Base-by-base conservation (phyloP, 2,888 invertebrate genomes). In the Hypena proboscidalis region DNA sequence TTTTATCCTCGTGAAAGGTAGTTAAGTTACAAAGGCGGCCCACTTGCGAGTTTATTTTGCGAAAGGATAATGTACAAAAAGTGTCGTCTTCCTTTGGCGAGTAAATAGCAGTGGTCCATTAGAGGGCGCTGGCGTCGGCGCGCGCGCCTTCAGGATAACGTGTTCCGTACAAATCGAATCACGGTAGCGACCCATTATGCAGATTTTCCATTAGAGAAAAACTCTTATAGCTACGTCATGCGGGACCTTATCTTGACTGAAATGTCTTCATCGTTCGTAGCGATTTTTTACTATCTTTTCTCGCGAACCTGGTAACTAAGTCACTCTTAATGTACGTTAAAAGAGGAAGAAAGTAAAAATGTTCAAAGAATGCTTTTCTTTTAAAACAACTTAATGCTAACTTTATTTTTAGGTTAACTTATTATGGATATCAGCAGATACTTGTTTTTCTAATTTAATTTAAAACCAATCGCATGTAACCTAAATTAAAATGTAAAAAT, bases 121-220 rank as follows among this genome's bases (percentile, higher is more conserved):
- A 85, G 74, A 68, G 73, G 58, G 66, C 51, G 56, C 51, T 53
- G 64, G 58, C 40, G 64, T 48, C 56, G 62, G 68, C 67, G 68
- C 59, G 64, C 60, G 60, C 65, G 66, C 58, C 48, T 65, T 45
- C 58, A 41, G 69, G 69, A 62, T 75, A 80, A 80, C 78, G 77
- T 78, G 76, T 76, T 79, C 70, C 62, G 67, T 74, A 77, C 76
- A 83, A 87, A 89, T 88, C 85, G 83, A 88, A 87, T 87, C 82
- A 82, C 66, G 63, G 74, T 70, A 77, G 73, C 68, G 72, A 74
- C 70, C 85, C 83, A 85, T 88, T 88, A 86, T 88, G 86, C 76
- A 86, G 83, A 88, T 86, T 85, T 88, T 83, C 84, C 84, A 83
- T 87, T 87, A 85, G 74, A 77, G 77, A 82, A 85, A 80, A 85